Percentiles rank a stretch among this genome's conserved stretches.
Conservation (phyloP, 2,888 invertebrate species). For the Epinotia demarniana region DNA sequence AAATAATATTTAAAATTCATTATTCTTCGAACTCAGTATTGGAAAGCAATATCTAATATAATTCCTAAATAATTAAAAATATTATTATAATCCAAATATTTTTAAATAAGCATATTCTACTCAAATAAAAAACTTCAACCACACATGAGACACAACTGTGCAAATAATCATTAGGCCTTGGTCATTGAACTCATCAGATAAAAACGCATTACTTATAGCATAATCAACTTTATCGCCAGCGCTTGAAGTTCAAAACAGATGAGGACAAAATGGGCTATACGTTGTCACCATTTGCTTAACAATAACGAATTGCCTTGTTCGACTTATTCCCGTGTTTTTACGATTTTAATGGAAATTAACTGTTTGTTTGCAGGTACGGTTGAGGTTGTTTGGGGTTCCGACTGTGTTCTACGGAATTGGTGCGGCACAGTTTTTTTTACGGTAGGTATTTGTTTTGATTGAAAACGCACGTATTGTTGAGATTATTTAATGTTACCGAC, state of each 20-base stretch:
- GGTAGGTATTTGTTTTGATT: too few species aligned
- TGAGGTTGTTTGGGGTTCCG: conserved; percentile 1
- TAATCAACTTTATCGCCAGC: conserved; percentile 18
- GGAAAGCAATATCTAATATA: neutral
- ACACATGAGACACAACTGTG: conserved; percentile 8
- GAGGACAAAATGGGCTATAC: conserved; percentile 30
- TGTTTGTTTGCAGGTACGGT: conserved; percentile 54
- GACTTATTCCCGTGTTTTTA: conserved; percentile 41
- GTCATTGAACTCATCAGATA: conserved; percentile 37
- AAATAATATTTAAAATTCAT: neutral
- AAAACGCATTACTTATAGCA: conserved; percentile 28
- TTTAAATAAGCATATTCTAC: neutral
- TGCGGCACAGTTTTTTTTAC: neutral
- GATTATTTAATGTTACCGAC: too few species aligned
- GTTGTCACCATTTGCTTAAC: conserved; percentile 52
- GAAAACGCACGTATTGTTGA: too few species aligned
- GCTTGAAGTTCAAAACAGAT: conserved; percentile 32
- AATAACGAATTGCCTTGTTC: conserved; percentile 55
- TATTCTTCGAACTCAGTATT: neutral
- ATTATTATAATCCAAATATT: too few species aligned
- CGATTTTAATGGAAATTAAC: conserved; percentile 59
- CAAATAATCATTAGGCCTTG: conserved; percentile 7
- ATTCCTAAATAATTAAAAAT: neutral
- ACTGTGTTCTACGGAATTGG: neutral
- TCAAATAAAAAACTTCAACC: neutral